phyloP scores from a whole-genome alignment of 2,113 vertebrate species.

The Chaetodon trifascialis region DNA sequence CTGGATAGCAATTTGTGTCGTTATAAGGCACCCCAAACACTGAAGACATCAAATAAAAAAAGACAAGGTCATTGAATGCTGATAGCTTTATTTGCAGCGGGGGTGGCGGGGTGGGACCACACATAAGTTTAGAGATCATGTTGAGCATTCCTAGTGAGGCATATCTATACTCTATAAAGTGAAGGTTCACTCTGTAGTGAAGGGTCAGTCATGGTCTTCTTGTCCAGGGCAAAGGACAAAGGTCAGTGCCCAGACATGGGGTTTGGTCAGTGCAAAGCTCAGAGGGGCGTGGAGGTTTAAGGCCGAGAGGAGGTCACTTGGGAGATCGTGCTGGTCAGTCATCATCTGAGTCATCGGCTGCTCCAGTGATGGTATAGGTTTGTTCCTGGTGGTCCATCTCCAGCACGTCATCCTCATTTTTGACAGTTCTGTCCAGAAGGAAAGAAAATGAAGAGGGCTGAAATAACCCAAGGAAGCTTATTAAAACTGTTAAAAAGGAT shows the following conservation, averaged over 20 bases:
- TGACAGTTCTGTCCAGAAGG: slow-evolving; percentile 72
- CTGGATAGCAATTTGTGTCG: neutral
- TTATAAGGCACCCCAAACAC: neutral
- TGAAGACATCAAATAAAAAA: slow-evolving; percentile 45
- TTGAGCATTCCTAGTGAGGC: slow-evolving; percentile 39
- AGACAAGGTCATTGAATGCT: slow-evolving; percentile 72
- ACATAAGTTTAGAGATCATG: slow-evolving; percentile 57
- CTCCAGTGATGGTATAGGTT: slow-evolving; percentile 82
- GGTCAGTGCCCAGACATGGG: slow-evolving; percentile 75
- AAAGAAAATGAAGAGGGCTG: neutral
- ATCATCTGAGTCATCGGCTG: slow-evolving; percentile 83
- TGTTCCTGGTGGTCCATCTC: slow-evolving; percentile 82
- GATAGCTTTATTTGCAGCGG: slow-evolving; percentile 78
- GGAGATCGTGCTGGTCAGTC: slow-evolving; percentile 65
- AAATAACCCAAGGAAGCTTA: slow-evolving; percentile 2
- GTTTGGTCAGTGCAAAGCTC: slow-evolving; percentile 72
- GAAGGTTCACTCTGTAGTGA: slow-evolving; percentile 48
- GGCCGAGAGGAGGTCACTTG: slow-evolving; percentile 67
- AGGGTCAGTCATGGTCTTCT: slow-evolving; percentile 65
- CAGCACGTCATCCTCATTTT: slow-evolving; percentile 77
- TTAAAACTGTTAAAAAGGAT: neutral
- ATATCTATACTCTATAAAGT: slow-evolving; percentile 51
- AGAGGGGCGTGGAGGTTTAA: slow-evolving; percentile 58
- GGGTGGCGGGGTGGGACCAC: slow-evolving; percentile 34
- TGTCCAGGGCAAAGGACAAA: slow-evolving; percentile 74